Evolutionary conservation across 2,797 vertebrate genomes (phyloP).

Genomic region (Anguilla obscura): DNA sequence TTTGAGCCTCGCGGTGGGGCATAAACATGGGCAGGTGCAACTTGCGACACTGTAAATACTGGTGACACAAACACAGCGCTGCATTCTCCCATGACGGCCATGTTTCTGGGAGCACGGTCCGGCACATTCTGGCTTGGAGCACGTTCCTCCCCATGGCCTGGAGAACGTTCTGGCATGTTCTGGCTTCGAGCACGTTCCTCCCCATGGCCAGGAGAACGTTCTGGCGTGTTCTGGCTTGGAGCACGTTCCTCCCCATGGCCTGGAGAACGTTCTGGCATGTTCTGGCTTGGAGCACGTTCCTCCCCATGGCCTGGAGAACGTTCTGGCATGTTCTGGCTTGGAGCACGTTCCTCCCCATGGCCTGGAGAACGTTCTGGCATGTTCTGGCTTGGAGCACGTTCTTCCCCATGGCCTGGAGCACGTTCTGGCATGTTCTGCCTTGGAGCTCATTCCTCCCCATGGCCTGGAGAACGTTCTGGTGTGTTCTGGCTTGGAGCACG

Average conservation of each 20-base stretch:
- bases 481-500: neutral
- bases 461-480: neutral
- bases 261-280: neutral
- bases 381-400: neutral
- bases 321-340: too few species aligned
- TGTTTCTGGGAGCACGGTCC: neutral
- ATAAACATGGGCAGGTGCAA: conserved; percentile 52
- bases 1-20: conserved; percentile 38
- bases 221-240: neutral
- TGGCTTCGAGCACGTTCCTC: neutral
- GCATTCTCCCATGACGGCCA: neutral
- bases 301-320: too few species aligned
- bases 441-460: neutral
- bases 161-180: neutral
- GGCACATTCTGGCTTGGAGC: neutral
- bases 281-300: neutral
- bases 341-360: too few species aligned
- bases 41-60: conserved; percentile 48
- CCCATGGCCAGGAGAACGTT: neutral
- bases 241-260: neutral
- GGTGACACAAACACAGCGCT: conserved; percentile 34
- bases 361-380: too few species aligned
- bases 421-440: neutral
- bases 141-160: neutral
- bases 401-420: neutral